These are phyloP conservation scores for Diaphora mendica DNA, from an alignment of 2,888 invertebrate genomes.

Conservation along the genomic window DNA sequence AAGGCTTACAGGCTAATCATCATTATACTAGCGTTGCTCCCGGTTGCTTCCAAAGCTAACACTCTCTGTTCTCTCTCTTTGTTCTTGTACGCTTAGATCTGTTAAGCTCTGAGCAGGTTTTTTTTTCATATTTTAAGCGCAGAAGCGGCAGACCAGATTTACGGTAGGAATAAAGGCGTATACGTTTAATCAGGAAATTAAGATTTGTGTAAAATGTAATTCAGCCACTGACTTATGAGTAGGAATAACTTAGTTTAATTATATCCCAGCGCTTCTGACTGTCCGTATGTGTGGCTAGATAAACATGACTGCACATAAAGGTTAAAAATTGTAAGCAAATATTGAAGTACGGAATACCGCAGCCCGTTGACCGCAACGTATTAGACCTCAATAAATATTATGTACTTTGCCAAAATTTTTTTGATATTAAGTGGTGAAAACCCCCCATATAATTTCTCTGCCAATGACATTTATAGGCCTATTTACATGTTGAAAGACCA, in stretches of 20 bases:
- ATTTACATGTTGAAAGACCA: slow-evolving; percentile 47
- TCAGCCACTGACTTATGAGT: neutral
- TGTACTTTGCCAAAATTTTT: slow-evolving; percentile 14
- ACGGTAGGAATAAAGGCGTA: too few relatives aligned
- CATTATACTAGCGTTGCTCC: too few relatives aligned
- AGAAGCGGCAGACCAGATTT: too few relatives aligned
- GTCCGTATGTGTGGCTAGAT: neutral
- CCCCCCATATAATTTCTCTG: slow-evolving; percentile 25
- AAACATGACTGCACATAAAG: neutral
- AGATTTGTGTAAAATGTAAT: neutral
- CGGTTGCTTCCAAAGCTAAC: too few relatives aligned
- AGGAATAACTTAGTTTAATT: neutral
- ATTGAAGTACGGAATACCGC: neutral
- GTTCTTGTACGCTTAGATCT: too few relatives aligned
- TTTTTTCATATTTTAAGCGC: too few relatives aligned
- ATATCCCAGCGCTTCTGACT: neutral
- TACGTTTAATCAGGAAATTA: neutral
- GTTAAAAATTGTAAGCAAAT: neutral
- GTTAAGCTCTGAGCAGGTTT: too few relatives aligned
- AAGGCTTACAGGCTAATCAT: too few relatives aligned
- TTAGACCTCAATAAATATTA: slow-evolving; percentile 17
- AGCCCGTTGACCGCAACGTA: neutral
- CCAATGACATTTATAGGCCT: slow-evolving; percentile 41
- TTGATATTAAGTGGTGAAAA: slow-evolving; percentile 34
- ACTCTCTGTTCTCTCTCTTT: too few relatives aligned